These are phyloP conservation scores for Thinocorus orbignyianus DNA, from an alignment of 2,113 vertebrate species.

Conservation along the genomic window DNA sequence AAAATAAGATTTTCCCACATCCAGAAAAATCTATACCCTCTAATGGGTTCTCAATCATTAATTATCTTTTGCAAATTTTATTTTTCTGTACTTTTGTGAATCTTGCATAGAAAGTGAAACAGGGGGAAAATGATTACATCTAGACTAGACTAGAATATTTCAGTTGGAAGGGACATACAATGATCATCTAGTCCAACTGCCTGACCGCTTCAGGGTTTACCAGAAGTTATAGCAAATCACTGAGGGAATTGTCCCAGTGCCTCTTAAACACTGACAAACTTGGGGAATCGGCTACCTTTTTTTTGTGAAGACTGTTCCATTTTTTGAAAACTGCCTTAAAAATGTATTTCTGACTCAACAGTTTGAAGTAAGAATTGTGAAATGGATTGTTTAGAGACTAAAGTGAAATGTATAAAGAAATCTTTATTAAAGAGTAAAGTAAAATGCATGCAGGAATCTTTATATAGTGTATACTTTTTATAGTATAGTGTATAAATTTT, in stretches of 20 bases:
- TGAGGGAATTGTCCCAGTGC: not conserved
- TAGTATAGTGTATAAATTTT: no score
- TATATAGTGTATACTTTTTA: not conserved
- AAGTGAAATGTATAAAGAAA: not conserved
- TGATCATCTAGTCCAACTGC: not conserved
- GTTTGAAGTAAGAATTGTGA: not conserved
- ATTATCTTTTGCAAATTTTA: not conserved
- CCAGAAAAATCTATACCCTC: not conserved
- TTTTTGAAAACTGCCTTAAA: not conserved
- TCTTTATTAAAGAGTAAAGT: not conserved
- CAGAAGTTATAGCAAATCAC: not conserved
- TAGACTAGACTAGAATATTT: not conserved
- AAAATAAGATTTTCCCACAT: not conserved
- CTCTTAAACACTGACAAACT: not conserved
- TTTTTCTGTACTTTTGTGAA: not conserved
- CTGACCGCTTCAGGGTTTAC: not conserved
- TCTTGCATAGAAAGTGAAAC: not conserved
- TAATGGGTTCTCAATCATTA: not conserved
- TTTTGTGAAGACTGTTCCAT: not conserved
- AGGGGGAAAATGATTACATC: not conserved
- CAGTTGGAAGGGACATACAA: not conserved
- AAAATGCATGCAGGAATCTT: not conserved
- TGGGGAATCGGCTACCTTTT: fast-evolving
- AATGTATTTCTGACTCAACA: not conserved
- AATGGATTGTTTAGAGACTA: not conserved